phyloP scores from a whole-genome alignment of 1,140 invertebrate genomes.

The Apis florea region DNA sequence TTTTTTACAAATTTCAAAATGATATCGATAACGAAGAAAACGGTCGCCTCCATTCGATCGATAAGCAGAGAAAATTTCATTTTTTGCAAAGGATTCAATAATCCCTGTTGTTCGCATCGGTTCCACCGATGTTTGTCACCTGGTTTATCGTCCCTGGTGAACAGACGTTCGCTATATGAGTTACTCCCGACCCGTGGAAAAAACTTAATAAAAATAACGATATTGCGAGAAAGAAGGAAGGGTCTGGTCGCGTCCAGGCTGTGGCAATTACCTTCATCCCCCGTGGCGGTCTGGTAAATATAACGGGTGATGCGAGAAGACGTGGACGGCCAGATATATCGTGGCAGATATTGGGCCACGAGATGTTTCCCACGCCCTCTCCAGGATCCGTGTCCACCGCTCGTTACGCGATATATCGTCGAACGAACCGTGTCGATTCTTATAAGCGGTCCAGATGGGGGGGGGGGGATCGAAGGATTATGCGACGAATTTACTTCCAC shows the following conservation, averaged over 20 bases:
- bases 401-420: slow-evolving; percentile 9
- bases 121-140: slow-evolving; percentile 33
- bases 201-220: slow-evolving; percentile 68
- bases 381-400: background rate
- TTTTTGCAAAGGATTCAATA: slow-evolving; percentile 3
- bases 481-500: slow-evolving; percentile 6
- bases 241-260: slow-evolving; percentile 18
- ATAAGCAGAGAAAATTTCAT: background rate
- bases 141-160: slow-evolving; percentile 51
- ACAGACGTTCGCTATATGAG: slow-evolving; percentile 44
- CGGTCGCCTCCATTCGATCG: too few relatives aligned
- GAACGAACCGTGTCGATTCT: background rate
- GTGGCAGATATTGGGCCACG: slow-evolving; percentile 41
- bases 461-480: slow-evolving; percentile 13
- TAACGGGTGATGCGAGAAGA: slow-evolving; percentile 48
- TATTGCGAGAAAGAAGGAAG: slow-evolving; percentile 44
- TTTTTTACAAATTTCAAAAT: too few relatives aligned
- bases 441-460: background rate
- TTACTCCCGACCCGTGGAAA: slow-evolving; percentile 36
- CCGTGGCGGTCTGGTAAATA: slow-evolving; percentile 56
- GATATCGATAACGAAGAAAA: too few relatives aligned
- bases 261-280: slow-evolving; percentile 58
- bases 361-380: background rate
- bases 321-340: background rate
- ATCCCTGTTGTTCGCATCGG: background rate